These are phyloP conservation scores for Serrognathus titanus DNA, from an alignment of 2,888 invertebrate genomes.

Conservation along the genomic window DNA sequence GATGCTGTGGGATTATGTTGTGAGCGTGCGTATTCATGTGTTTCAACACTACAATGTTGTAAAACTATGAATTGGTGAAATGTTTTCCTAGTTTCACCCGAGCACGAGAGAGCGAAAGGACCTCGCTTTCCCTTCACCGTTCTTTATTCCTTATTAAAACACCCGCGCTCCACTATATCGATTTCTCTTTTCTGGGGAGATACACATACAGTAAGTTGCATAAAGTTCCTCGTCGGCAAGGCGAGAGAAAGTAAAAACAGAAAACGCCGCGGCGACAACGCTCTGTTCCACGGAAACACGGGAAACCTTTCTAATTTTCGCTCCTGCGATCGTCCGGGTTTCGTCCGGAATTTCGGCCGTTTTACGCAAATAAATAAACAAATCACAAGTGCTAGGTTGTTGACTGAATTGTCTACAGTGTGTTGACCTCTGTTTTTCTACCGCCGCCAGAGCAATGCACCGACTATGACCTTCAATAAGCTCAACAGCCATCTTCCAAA, in stretches of 20 bases:
- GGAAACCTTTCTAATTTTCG: too few relatives aligned
- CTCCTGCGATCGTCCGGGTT: too few relatives aligned
- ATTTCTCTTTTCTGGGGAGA: constrained; percentile 33
- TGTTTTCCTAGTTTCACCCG: constrained; percentile 36
- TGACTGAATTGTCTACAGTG: constrained; percentile 21
- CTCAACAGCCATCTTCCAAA: constrained; percentile 13
- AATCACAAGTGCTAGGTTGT: constrained; percentile 15
- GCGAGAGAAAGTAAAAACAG: constrained; percentile 27
- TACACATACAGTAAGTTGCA: constrained; percentile 11
- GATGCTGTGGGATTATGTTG: too few relatives aligned
- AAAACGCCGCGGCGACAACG: background rate
- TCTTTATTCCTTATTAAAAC: constrained; percentile 36
- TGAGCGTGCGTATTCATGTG: too few relatives aligned
- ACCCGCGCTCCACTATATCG: constrained; percentile 35
- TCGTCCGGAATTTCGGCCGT: background rate
- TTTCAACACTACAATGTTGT: too few relatives aligned
- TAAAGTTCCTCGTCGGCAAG: constrained; percentile 18
- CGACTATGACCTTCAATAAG: constrained; percentile 19
- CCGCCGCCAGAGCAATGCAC: constrained; percentile 19
- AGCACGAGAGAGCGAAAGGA: constrained; percentile 33
- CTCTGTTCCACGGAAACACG: too few relatives aligned
- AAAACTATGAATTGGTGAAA: constrained; percentile 9
- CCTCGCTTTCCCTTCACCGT: constrained; percentile 35
- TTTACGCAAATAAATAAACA: background rate
- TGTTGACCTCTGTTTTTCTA: constrained; percentile 22